Percentiles rank a stretch among this genome's conserved stretches.
phyloP scores from a whole-genome alignment of 2,113 vertebrate species.

The Oophaga pumilio region DNA sequence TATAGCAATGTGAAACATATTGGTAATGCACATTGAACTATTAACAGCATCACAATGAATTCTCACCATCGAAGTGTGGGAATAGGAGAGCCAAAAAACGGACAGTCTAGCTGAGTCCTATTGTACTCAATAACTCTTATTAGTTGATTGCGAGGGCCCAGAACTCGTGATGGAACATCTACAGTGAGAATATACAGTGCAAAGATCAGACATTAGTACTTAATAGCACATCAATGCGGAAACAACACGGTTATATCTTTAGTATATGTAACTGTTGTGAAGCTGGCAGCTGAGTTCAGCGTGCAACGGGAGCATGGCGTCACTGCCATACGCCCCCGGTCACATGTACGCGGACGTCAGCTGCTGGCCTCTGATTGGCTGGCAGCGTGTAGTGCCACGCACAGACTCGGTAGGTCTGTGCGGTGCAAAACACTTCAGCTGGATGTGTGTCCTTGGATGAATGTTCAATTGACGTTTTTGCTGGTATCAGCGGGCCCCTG shows the following conservation, averaged over 20 bases:
- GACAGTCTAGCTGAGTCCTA: constrained; percentile 87
- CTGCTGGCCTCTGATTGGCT: no score
- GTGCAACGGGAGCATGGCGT: no score
- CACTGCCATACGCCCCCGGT: no score
- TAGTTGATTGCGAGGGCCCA: constrained; percentile 85
- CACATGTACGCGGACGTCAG: no score
- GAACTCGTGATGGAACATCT: constrained; percentile 88
- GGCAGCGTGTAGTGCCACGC: no score
- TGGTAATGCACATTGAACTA: not conserved
- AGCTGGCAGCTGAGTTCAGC: no score
- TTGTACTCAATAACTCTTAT: constrained; percentile 91
- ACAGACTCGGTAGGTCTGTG: no score
- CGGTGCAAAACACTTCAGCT: no score
- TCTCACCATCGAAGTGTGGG: constrained; percentile 91
- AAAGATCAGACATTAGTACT: not conserved
- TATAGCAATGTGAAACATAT: not conserved
- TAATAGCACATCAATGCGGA: not conserved
- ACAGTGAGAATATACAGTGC: constrained; percentile 25
- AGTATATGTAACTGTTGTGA: no score
- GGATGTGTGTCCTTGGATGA: no score
- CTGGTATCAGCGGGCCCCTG: no score
- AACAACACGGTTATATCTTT: not conserved
- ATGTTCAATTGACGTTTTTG: no score
- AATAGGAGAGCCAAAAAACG: constrained; percentile 93
- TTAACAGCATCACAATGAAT: not conserved